Evolutionary conservation across 64 coral and sea anemone genomes (phyloP), one percentile per base, ranked within the genome.

Genomic region (Acropora yongei): DNA sequence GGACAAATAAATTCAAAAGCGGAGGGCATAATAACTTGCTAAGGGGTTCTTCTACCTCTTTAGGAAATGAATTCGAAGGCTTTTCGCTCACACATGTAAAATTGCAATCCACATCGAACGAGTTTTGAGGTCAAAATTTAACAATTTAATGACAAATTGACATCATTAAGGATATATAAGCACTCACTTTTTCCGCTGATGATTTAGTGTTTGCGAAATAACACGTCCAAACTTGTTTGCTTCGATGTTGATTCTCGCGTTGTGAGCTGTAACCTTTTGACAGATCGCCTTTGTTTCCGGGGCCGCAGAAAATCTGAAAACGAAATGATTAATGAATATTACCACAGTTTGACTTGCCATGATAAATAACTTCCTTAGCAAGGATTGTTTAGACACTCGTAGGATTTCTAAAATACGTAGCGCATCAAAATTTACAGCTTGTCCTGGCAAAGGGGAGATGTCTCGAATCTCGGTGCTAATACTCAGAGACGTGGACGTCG

Each of bases 281-380:
- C 63, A 12, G 61, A 9, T 0, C 17, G 69, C 72, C 63, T 85
- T 48, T 85, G 82, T 85, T 85, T 85, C 7, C 41, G 47, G 44
- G 82, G 44, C 19, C 82, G 82, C n/a, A 85, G 82, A 69, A 71
- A 71, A 85, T 85, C 82, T 85, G 82, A 85, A 30, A 66, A 71
- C 45, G 82, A n/a, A 85, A 41, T 20, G 61, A 72, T 85, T 85
- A 85, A 16, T 7, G 43, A 68, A 60, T 57, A 12, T 68, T 68
- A 84, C 44, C 72, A 30, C 43, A 9, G 18, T 49, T 3, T 43
- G 45, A 85, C 63, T 65, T 39, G n/a, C n/a, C 18, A 41, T 47
- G 72, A 85, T 72, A 42, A 43, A 30, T 85, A 30, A 30, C 30
- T 30, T 30, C 30, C 30, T 30, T n/a, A 45, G 6, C 5, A 55